Evolutionary conservation across 2,888 invertebrate species (phyloP), one percentile per base, ranked within the genome.

Genomic region (Nomada fucata): DNA sequence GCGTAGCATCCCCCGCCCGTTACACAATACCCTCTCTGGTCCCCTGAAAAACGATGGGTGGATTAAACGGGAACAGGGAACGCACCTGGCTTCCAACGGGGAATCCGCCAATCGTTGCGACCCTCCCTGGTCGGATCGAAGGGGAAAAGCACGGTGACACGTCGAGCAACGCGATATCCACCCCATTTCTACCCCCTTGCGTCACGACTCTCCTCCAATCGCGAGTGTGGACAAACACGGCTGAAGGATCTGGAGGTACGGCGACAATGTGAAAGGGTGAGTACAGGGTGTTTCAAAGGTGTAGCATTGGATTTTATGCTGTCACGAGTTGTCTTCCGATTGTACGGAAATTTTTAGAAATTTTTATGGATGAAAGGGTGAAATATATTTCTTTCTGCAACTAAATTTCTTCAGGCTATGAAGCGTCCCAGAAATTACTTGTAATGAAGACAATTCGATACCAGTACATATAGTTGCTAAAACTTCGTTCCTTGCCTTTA

Each of bases 1-100:
- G 93, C 92, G 88, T 91, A 86, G 89, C 90, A 91, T 92, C 92
- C 93, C 92, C 93, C 93, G 90, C 91, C 91, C 82, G 92, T 91
- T 91, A 90, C 89, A 92, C 92, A 93, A 93, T 92, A 86, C 89
- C 89, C 86, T 79, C 87, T 85, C 85, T 79, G 60, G 59, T 87
- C 83, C 89, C 86, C 86, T 88, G 89, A 87, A 57, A 89, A 89
- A 87, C 88, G 91, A 92, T 92, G 92, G 92, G 90, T 93, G 93
- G 92, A 92, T 93, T 93, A 93, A 93, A 89, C 88, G 88, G 83
- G 83, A 86, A 80, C 85, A 85, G 86, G 86, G 88, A 90, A 89
- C 91, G 89, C 93, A 93, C 93, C 93, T 93, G 93, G 93, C 92
- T 87, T 89, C 84, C 85, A 36, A 82, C 81, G 82, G 78, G 79